These are phyloP conservation scores for Mercenaria mercenaria DNA, from an alignment of 1,140 invertebrate genomes.

Conservation along the genomic window DNA sequence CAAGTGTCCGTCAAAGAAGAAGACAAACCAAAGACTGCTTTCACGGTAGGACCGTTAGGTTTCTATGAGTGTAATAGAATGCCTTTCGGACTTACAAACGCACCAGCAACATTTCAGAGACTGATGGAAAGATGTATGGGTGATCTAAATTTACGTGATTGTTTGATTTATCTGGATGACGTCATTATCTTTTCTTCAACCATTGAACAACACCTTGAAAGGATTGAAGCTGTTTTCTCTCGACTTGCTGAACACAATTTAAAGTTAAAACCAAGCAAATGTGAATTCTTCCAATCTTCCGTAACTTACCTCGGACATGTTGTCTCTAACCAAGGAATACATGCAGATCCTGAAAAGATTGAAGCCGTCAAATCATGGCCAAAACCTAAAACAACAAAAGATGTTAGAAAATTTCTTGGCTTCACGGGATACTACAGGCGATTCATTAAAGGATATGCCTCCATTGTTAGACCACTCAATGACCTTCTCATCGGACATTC, in stretches of 20 bases:
- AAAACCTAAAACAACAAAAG: neutral
- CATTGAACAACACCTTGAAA: neutral
- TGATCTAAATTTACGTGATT: neutral
- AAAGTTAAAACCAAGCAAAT: slow-evolving; percentile 31
- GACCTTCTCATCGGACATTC: neutral
- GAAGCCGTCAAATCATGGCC: slow-evolving; percentile 2
- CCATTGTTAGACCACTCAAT: neutral
- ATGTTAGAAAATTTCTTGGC: neutral
- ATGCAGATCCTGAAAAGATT: slow-evolving; percentile 20
- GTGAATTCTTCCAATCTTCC: slow-evolving; percentile 3
- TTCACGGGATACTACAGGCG: neutral
- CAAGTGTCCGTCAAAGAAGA: slow-evolving; percentile 8
- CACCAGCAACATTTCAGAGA: slow-evolving; percentile 13
- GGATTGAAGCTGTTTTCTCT: neutral
- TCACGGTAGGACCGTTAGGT: neutral
- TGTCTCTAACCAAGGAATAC: slow-evolving; percentile 2
- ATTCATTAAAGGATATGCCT: neutral
- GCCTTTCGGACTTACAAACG: slow-evolving; percentile 24
- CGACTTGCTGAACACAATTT: neutral
- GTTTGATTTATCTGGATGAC: slow-evolving; percentile 44
- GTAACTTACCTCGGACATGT: slow-evolving; percentile 12
- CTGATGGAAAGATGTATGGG: slow-evolving; percentile 41
- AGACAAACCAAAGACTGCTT: slow-evolving; percentile 53
- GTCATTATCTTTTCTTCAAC: slow-evolving; percentile 7
- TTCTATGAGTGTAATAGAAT: slow-evolving; percentile 41